Conservation (phyloP, 2,888 invertebrate species). For the Ametastegia equiseti region DNA sequence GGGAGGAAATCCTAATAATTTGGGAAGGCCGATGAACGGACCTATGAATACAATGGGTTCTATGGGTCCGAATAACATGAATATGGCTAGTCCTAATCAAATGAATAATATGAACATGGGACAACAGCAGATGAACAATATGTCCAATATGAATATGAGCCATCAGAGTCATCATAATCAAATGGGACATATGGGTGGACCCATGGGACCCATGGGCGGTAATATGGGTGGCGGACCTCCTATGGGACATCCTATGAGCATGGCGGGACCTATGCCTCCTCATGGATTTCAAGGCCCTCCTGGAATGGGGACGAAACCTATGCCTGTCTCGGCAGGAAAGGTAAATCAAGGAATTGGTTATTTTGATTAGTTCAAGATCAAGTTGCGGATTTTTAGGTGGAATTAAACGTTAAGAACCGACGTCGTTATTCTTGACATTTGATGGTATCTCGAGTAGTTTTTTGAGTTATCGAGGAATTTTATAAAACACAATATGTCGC, state of each 20-base stretch:
- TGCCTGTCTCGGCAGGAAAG: constrained; percentile 94
- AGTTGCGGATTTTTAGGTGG: too few species aligned
- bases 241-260: constrained; percentile 76
- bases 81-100: constrained; percentile 75
- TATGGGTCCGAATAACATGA: constrained; percentile 79
- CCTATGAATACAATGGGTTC: constrained; percentile 84
- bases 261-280: constrained; percentile 78
- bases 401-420: too few species aligned
- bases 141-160: constrained; percentile 72
- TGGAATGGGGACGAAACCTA: constrained; percentile 88
- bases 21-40: constrained; percentile 84
- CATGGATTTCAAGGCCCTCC: constrained; percentile 77
- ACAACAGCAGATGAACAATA: constrained; percentile 85
- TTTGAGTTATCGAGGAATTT: too few species aligned
- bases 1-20: constrained; percentile 70
- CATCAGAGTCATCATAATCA: constrained; percentile 74
- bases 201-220: constrained; percentile 79
- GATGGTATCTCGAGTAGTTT: too few species aligned
- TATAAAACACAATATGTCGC: too few species aligned
- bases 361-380: neutral
- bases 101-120: constrained; percentile 86
- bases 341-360: constrained; percentile 74
- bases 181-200: constrained; percentile 74
- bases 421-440: too few species aligned
- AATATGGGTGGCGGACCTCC: constrained; percentile 78